Conservation (phyloP, 2,797 vertebrate genomes). For the Falco berigora region DNA sequence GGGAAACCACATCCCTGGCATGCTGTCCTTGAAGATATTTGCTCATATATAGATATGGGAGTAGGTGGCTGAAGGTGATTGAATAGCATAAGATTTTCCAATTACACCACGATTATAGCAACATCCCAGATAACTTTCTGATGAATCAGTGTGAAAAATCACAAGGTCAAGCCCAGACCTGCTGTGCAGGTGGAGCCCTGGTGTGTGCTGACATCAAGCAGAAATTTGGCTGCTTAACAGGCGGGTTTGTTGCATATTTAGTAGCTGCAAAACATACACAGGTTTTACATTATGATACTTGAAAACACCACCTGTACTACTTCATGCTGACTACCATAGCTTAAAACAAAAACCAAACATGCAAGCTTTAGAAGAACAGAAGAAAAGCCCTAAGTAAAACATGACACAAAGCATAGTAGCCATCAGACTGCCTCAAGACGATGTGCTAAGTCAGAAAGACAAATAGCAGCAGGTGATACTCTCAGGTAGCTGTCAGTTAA, state of each 20-base stretch:
- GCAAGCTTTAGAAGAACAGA: neutral
- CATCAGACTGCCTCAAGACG: neutral
- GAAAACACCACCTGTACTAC: neutral
- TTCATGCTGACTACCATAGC: neutral
- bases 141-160: neutral
- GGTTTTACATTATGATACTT: neutral
- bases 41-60: neutral
- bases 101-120: neutral
- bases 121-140: neutral
- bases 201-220: neutral
- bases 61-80: neutral
- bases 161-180: neutral
- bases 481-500: neutral
- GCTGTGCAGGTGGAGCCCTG: neutral
- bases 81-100: neutral
- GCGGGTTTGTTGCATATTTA: neutral
- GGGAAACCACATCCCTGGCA: neutral
- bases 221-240: neutral
- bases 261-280: neutral
- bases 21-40: neutral
- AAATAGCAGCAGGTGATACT: neutral
- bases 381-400: neutral
- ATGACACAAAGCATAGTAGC: neutral
- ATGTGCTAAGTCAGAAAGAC: neutral
- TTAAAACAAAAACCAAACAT: no score